Base-by-base conservation (phyloP, 2,888 invertebrate species). In the Acronicta aceris region DNA sequence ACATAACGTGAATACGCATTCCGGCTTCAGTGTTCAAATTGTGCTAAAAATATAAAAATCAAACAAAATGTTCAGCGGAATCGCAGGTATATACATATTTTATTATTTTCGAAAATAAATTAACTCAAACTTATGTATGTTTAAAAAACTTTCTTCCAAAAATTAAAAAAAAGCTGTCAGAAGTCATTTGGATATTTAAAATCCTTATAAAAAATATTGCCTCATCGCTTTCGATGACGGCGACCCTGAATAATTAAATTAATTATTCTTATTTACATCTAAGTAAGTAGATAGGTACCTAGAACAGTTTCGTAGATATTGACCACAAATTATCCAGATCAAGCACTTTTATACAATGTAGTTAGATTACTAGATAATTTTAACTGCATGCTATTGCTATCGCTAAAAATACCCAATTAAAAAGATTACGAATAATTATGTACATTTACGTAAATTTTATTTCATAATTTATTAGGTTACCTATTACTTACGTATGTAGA, bases 21-120 rank as follows among this genome's bases (percentile, higher is more conserved):
- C 52, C 49, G 53, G 41, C 59, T 58, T 66, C 52, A 60, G 71
- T 76, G 76, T 74, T 62, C 59, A 70, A 63, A 65, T 70, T 76
- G 81, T 81, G 84, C 70, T 50, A 25, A 64, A 58, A 46, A 50
- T 48, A 55, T 47, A 66, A 62, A 72, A 81, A 78, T 60, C 50
- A 7, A 48, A 59, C 74, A 92, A 89, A 86, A 94, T 94, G 94
- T 94, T 94, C 84, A 94, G 92, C 83, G 90, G 91, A 86, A 94
- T 94, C 82, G 92, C 94, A 89, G 94, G 94, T 94, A 66, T 86
- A 84, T 60, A 17, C 16, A 1, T 41, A 10, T n/a, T 38, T 6
- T n/a, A 38, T n/a, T 38, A 6, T n/a, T n/a, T n/a, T n/a, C 3
- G 1, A 33, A 33, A 12, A 4, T 12, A 33, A 33, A 12, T 33